Evolutionary conservation across 1,140 invertebrate species (phyloP).

Genomic region (Drosophila truncata): DNA sequence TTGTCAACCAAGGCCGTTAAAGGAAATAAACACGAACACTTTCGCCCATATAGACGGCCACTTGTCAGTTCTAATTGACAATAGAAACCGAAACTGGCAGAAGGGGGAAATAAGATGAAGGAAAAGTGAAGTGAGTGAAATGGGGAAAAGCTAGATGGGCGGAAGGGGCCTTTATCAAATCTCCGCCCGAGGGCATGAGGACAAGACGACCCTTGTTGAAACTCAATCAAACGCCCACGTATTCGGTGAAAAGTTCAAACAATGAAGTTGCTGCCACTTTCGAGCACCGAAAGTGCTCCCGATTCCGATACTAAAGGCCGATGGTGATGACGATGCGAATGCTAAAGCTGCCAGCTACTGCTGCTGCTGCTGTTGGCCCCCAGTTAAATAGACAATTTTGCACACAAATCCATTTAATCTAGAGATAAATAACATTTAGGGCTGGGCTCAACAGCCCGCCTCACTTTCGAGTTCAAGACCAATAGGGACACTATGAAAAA

Average conservation of each 20-base stretch:
- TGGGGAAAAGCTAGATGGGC: not conserved
- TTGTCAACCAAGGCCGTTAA: conserved; percentile 41
- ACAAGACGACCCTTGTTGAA: conserved; percentile 46
- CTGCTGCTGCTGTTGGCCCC: not conserved
- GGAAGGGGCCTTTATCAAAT: conserved; percentile 17
- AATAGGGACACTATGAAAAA: conserved; percentile 23
- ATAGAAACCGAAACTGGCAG: conserved; percentile 40
- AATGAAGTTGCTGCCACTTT: conserved; percentile 66
- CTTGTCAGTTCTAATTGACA: conserved; percentile 65
- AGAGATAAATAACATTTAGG: conserved; percentile 80
- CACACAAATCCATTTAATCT: conserved; percentile 84
- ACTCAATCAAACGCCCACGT: conserved; percentile 76
- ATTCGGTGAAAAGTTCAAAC: conserved; percentile 75
- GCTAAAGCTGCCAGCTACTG: conserved; percentile 18
- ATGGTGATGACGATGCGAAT: conserved; percentile 56
- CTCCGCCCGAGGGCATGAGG: conserved; percentile 15
- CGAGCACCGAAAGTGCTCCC: conserved; percentile 33
- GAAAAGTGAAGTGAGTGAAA: not conserved
- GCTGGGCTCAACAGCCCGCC: conserved; percentile 29
- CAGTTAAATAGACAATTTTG: conserved; percentile 82
- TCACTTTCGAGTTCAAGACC: conserved; percentile 7
- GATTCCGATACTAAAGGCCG: conserved; percentile 32
- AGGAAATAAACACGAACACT: conserved; percentile 46
- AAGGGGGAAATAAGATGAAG: not conserved
- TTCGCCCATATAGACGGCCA: conserved; percentile 43